A percentile compares a stretch with the other conserved stretches of the same genome.
These are phyloP conservation scores for Potamilus streckersoni DNA, from an alignment of 1,140 invertebrate species.

Conservation along the genomic window DNA sequence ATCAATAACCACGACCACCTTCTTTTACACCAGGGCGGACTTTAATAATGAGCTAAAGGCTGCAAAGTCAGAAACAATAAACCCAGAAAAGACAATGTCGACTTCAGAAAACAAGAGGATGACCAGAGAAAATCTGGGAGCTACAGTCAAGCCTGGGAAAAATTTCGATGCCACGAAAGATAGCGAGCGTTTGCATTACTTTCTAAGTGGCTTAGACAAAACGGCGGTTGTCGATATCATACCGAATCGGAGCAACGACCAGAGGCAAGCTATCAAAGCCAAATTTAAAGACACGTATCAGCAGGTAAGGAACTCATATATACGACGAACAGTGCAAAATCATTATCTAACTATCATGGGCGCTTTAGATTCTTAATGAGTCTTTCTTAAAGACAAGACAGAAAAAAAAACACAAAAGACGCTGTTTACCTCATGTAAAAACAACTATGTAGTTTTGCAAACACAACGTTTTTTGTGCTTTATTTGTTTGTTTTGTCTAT, in stretches of 20 bases:
- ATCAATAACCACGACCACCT: too few species aligned
- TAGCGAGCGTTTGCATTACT: conserved; percentile 49
- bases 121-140: conserved; percentile 55
- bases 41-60: too few species aligned
- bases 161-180: conserved; percentile 61
- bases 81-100: not conserved
- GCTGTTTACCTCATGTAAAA: too few species aligned
- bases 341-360: too few species aligned
- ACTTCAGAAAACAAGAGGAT: conserved; percentile 48
- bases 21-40: too few species aligned
- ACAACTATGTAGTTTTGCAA: too few species aligned
- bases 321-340: too few species aligned
- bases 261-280: conserved; percentile 63
- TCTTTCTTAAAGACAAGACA: too few species aligned
- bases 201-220: conserved; percentile 55
- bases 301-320: conserved; percentile 45
- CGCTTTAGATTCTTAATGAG: too few species aligned
- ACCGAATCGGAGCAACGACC: conserved; percentile 57
- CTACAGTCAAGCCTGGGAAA: conserved; percentile 41
- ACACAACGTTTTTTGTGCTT: too few species aligned
- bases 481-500: too few species aligned
- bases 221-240: conserved; percentile 61
- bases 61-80: not conserved
- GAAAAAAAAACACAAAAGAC: too few species aligned
- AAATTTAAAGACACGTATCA: conserved; percentile 65